Evolutionary conservation across 2,797 vertebrate species (phyloP), one percentile per base, ranked within the genome.

Genomic region (Hydrophis major): DNA sequence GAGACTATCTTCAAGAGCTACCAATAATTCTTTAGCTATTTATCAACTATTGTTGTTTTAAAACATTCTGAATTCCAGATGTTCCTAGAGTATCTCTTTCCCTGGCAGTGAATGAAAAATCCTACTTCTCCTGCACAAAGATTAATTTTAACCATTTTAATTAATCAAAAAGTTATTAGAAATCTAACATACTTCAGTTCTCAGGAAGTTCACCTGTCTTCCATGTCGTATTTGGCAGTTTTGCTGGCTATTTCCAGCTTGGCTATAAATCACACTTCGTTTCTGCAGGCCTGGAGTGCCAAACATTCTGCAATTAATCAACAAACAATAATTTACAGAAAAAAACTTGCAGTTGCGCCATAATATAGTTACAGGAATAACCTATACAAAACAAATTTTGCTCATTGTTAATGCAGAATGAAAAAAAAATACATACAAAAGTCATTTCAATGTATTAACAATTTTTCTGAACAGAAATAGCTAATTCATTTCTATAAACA

Each of bases 161-260:
- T n/a, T 4, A 87, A 56, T 55, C 14, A 53, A 88, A 56, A 37
- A 61, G 22, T 16, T 61, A 55, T 69, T 42, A 61, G 47, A 16
- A 28, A 47, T 78, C 37, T 56, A 56, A 91, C 27, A 59, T 69
- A 59, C 14, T 88, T 89, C 66, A 47, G 18, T 60, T 69, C 66
- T 53, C 90, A 61, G 69, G 87, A 89, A 91, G 66, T 90, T 93
- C 87, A 93, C 92, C 92, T 91, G 92, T 93, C 90, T 91, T 93
- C 92, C 92, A 93, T 93, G 60, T 86, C 74, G 89, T 47, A 86
- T 88, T 56, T 87, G 66, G 56, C 59, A 90, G 89, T 74, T 91
- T 93, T 61, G 59, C 50, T 56, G n/a, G 86, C 56, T 87, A 55
- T 86, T 86, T 88, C 83, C 86, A 22, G 37, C 83, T 91, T 92